Conservation (phyloP, 2,888 invertebrate genomes). For the Drosophila bunnanda region DNA sequence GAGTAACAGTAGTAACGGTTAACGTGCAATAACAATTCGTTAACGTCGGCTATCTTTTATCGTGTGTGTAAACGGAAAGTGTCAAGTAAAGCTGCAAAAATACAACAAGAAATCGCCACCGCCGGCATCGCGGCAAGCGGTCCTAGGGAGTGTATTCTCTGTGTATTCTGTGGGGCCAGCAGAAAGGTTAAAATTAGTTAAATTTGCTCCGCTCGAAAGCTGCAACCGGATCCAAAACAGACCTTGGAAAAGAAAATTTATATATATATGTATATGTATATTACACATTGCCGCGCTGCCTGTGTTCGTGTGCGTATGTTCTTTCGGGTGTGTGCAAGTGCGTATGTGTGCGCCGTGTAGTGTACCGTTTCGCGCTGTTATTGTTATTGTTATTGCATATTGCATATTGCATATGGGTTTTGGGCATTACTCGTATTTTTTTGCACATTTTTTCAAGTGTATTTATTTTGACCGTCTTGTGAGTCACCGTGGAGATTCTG, state of each 20-base stretch:
- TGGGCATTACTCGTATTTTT: slow-evolving; percentile 15
- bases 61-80: slow-evolving; percentile 9
- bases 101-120: slow-evolving; percentile 1
- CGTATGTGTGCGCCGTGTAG: slow-evolving; percentile 13
- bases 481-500: slow-evolving; percentile 30
- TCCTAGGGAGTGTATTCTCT: slow-evolving; percentile 13
- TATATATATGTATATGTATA: slow-evolving; percentile 46
- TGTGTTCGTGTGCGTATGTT: slow-evolving; percentile 3
- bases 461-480: slow-evolving; percentile 28
- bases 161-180: slow-evolving; percentile 25
- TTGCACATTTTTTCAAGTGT: slow-evolving; percentile 20
- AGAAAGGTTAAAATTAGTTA: slow-evolving; percentile 41
- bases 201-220: slow-evolving; percentile 58
- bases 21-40: slow-evolving; percentile 14
- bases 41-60: slow-evolving; percentile 17
- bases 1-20: slow-evolving; percentile 14
- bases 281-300: slow-evolving; percentile 14
- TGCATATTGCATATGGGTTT: slow-evolving; percentile 16
- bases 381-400: slow-evolving; percentile 34
- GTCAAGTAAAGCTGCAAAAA: slow-evolving; percentile 10
- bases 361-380: slow-evolving; percentile 31
- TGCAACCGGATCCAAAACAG: slow-evolving; percentile 36
- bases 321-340: slow-evolving; percentile 19
- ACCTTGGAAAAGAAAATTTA: slow-evolving; percentile 51
- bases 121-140: slow-evolving; percentile 7